Percentiles rank a stretch among this genome's conserved stretches.
phyloP scores from a whole-genome alignment of 2,888 invertebrate genomes.

The Drosophila putrida region DNA sequence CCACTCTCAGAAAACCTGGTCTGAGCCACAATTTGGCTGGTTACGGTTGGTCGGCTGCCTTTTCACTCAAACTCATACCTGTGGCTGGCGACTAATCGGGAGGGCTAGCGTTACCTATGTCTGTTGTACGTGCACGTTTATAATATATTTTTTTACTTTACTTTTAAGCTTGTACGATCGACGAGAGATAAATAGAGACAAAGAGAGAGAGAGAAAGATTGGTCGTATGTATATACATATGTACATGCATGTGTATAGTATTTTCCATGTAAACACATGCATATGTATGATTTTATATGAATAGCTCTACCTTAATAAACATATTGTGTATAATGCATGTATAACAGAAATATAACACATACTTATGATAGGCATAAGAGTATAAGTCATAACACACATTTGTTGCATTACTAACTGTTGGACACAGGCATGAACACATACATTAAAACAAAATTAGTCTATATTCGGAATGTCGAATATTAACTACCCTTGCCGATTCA shows the following conservation, averaged over 20 bases:
- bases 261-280: too few relatives aligned
- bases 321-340: background rate
- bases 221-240: background rate
- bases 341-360: background rate
- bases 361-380: too few relatives aligned
- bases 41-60: slow-evolving; percentile 72
- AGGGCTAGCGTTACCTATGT: slow-evolving; percentile 30
- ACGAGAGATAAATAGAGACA: background rate
- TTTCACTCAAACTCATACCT: slow-evolving; percentile 60
- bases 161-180: slow-evolving; percentile 25
- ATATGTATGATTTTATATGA: too few relatives aligned
- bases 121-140: slow-evolving; percentile 30
- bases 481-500: background rate
- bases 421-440: slow-evolving; percentile 1
- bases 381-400: slow-evolving; percentile 1
- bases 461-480: too few relatives aligned
- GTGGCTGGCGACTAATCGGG: slow-evolving; percentile 63
- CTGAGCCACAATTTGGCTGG: slow-evolving; percentile 19
- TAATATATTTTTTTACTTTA: background rate
- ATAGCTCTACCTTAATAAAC: too few relatives aligned
- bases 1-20: slow-evolving; percentile 64
- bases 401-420: slow-evolving; percentile 6
- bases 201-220: slow-evolving; percentile 20
- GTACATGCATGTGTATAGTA: background rate
- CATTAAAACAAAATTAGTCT: background rate